Evolutionary conservation across 23 tunicate species (phyloP).

Genomic region (Clavelina lepadiformis): DNA sequence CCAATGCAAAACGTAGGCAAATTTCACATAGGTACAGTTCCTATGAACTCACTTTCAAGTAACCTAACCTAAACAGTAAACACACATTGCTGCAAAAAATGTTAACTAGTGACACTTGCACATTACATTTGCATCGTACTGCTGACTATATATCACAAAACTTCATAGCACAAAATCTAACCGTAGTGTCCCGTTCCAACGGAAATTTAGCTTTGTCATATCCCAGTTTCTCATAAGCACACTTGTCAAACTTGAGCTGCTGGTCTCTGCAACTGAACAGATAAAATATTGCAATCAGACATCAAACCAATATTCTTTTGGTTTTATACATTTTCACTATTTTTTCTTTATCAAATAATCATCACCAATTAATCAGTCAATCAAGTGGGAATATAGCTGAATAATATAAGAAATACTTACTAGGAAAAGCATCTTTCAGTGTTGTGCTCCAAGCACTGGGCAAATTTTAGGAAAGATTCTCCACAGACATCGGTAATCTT

Average conservation of each 20-base stretch:
- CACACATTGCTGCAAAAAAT: too few species aligned
- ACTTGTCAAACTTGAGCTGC: slow-evolving; percentile 68
- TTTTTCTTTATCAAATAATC: neutral
- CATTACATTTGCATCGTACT: neutral
- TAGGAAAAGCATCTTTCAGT: slow-evolving; percentile 20
- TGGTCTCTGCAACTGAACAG: slow-evolving; percentile 63
- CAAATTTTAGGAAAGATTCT: slow-evolving; percentile 54
- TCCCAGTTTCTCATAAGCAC: slow-evolving; percentile 81
- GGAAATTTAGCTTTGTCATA: slow-evolving; percentile 48
- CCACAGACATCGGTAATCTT: slow-evolving; percentile 60
- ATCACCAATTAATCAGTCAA: too few species aligned
- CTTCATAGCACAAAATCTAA: neutral
- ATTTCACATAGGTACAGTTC: too few species aligned
- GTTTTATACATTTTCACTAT: neutral
- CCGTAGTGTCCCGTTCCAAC: slow-evolving; percentile 17
- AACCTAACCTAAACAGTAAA: too few species aligned
- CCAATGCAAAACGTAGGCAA: too few species aligned
- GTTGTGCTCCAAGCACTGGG: slow-evolving; percentile 80
- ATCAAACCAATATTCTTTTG: neutral
- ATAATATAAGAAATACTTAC: too few species aligned
- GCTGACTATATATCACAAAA: neutral
- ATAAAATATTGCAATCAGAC: neutral
- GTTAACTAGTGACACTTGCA: too few species aligned
- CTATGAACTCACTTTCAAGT: too few species aligned
- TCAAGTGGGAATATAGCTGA: too few species aligned